phyloP scores from a whole-genome alignment of 2,113 vertebrate species.

The Spea bombifrons region DNA sequence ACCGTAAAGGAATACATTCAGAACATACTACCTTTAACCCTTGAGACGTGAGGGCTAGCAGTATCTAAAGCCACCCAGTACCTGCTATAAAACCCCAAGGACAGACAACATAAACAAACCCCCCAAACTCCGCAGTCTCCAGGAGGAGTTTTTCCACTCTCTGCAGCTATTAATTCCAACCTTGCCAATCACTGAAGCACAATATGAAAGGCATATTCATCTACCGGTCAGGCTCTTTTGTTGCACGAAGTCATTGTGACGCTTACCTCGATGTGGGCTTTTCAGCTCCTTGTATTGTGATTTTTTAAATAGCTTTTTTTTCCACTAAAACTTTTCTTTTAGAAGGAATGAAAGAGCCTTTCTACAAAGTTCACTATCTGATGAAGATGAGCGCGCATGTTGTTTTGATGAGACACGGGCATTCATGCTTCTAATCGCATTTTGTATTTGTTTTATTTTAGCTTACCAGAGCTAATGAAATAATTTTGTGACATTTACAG shows the following conservation, averaged over 20 bases:
- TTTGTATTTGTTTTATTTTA: conserved; percentile 51
- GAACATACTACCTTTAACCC: too few relatives aligned
- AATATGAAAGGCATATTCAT: conserved; percentile 1
- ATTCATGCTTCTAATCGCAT: conserved; percentile 44
- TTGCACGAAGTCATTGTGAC: conserved; percentile 39
- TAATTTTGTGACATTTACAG: conserved; percentile 59
- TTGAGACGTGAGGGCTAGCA: too few relatives aligned
- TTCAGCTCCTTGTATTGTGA: conserved; percentile 39
- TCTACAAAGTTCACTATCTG: not conserved
- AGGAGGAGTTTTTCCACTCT: too few relatives aligned
- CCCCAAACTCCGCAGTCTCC: too few relatives aligned
- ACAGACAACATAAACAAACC: too few relatives aligned
- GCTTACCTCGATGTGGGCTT: conserved; percentile 32
- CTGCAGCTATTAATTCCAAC: not conserved
- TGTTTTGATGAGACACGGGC: conserved; percentile 30
- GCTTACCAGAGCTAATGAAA: conserved; percentile 53
- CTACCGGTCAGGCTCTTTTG: conserved; percentile 47
- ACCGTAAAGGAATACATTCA: too few relatives aligned
- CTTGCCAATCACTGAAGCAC: not conserved
- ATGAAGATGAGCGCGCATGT: conserved; percentile 8
- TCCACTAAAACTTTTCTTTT: conserved; percentile 22
- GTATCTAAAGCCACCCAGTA: too few relatives aligned
- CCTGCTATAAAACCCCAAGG: too few relatives aligned
- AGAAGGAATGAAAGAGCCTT: not conserved
- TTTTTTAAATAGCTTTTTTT: conserved; percentile 52